These are phyloP conservation scores for Leptinotarsa tumamoca DNA, from an alignment of 2,888 invertebrate genomes.

Conservation along the genomic window DNA sequence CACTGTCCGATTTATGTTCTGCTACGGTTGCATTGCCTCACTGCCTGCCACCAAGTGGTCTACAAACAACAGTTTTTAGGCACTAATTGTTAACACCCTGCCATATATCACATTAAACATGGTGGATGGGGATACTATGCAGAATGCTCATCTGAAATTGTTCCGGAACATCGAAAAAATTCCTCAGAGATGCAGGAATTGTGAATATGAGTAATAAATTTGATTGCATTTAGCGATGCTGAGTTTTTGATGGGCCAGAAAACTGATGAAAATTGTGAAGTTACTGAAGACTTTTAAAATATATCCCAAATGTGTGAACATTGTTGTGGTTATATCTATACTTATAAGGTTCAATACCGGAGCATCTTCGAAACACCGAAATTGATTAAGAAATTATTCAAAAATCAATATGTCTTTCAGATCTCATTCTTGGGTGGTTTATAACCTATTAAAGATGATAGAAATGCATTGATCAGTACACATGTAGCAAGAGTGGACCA, in stretches of 20 bases:
- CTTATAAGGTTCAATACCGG: too few relatives aligned
- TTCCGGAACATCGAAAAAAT: conserved; percentile 32
- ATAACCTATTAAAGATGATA: too few relatives aligned
- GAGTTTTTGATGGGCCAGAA: not conserved
- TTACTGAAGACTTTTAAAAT: not conserved
- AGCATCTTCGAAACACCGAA: too few relatives aligned
- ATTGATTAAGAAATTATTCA: too few relatives aligned
- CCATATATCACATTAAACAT: conserved; percentile 54
- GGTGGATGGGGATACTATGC: conserved; percentile 35
- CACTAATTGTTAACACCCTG: conserved; percentile 56
- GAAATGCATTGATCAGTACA: too few relatives aligned
- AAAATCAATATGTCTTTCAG: too few relatives aligned
- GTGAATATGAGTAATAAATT: conserved; percentile 12
- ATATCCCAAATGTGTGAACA: too few relatives aligned
- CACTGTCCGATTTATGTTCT: conserved; percentile 63
- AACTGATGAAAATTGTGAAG: not conserved
- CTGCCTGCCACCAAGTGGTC: conserved; percentile 51
- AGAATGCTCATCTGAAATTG: conserved; percentile 40
- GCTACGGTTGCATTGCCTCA: conserved; percentile 53
- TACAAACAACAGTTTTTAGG: conserved; percentile 57
- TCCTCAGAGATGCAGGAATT: conserved; percentile 1
- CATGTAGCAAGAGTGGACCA: too few relatives aligned
- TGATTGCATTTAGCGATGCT: not conserved
- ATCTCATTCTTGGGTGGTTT: too few relatives aligned
- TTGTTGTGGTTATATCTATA: too few relatives aligned